Percentiles rank a stretch among this genome's conserved stretches.
Evolutionary conservation across 2,888 invertebrate species (phyloP).

Genomic region (Tineola bisselliella): DNA sequence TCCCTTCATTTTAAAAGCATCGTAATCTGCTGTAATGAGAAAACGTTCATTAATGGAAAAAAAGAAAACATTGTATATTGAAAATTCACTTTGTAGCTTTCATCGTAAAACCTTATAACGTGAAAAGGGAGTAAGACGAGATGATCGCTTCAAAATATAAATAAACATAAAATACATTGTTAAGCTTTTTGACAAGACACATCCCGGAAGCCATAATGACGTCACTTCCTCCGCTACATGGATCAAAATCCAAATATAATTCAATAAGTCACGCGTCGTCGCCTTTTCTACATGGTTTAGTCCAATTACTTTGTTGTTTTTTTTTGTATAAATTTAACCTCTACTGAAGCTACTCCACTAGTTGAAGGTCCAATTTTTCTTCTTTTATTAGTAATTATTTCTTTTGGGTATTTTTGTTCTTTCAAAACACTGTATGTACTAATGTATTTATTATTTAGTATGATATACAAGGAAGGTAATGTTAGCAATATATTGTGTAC

Average conservation of each 20-base stretch:
- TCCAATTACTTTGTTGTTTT: background rate
- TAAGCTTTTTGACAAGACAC: background rate
- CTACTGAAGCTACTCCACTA: too few species aligned
- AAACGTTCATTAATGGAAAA: background rate
- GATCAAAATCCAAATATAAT: constrained; percentile 2
- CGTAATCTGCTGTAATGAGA: background rate
- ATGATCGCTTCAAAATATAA: constrained; percentile 4
- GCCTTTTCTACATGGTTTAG: background rate
- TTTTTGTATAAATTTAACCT: background rate
- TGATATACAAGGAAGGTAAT: too few species aligned
- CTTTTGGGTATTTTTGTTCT: too few species aligned
- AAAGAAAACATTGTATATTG: background rate
- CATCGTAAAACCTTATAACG: background rate
- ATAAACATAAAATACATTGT: background rate
- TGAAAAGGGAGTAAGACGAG: background rate
- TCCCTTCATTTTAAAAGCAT: background rate
- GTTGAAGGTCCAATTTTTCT: too few species aligned
- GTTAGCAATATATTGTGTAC: too few species aligned
- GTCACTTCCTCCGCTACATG: background rate
- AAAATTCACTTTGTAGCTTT: too few species aligned
- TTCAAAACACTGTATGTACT: too few species aligned
- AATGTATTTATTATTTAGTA: too few species aligned
- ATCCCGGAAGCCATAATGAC: constrained; percentile 1
- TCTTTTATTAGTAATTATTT: too few species aligned
- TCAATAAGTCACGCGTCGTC: background rate